These are phyloP conservation scores for Tragelaphus buxtoni DNA, from an alignment of 2,113 vertebrate genomes.

Conservation along the genomic window DNA sequence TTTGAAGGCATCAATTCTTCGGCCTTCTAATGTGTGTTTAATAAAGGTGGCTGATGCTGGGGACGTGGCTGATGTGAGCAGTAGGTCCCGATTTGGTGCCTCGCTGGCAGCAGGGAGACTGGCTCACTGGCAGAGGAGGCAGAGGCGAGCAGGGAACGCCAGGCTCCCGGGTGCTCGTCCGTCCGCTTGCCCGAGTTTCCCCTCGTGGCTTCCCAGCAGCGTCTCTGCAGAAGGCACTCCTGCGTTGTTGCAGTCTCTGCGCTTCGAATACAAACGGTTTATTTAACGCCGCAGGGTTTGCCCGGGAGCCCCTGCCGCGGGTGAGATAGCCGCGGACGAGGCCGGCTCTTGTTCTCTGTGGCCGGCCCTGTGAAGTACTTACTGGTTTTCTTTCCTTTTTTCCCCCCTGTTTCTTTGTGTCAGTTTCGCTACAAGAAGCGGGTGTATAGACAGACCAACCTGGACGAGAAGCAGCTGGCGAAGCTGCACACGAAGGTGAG, in stretches of 20 bases:
- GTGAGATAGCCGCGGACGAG: fast-evolving
- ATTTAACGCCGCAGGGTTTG: fast-evolving
- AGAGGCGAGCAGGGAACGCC: fast-evolving
- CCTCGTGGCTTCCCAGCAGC: fast-evolving
- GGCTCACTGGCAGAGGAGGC: neutral
- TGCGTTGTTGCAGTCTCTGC: fast-evolving
- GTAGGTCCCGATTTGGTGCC: fast-evolving
- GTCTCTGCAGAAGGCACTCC: fast-evolving
- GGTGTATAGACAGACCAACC: slow-evolving; percentile 91
- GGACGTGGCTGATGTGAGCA: fast-evolving
- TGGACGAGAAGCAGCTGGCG: slow-evolving; percentile 96
- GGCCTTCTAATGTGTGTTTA: neutral
- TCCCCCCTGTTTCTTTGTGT: neutral
- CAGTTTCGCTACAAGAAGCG: slow-evolving; percentile 98
- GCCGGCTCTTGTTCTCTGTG: fast-evolving
- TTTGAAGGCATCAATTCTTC: neutral
- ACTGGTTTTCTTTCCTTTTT: neutral
- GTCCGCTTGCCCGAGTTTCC: fast-evolving
- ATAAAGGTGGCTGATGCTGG: fast-evolving
- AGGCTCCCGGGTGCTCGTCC: fast-evolving
- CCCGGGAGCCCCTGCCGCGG: fast-evolving
- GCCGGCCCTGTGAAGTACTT: fast-evolving
- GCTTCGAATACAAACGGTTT: fast-evolving
- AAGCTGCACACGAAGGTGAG: slow-evolving; percentile 96
- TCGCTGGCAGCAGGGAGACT: neutral